Percentiles rank a stretch among this genome's conserved stretches.
Evolutionary conservation across 2,113 vertebrate genomes (phyloP).

Genomic region (zebrafish (Danio rerio)): GRCz12tu NC_133200.1:2431501-2432000

Average conservation of each 20-base stretch:
- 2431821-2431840: too few relatives aligned
- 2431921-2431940: too few relatives aligned
- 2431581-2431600: conserved; percentile 14
- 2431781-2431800: neutral
- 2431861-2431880: too few relatives aligned
- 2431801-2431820: too few relatives aligned
- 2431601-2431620: conserved; percentile 35
- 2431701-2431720: neutral
- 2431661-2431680: conserved; percentile 56
- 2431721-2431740: neutral
- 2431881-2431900: too few relatives aligned
- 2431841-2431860: too few relatives aligned
- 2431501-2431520: neutral
- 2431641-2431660: conserved; percentile 75
- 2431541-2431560: conserved; percentile 30
- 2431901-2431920: too few relatives aligned
- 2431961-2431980: too few relatives aligned
- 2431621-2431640: conserved; percentile 66
- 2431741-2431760: conserved; percentile 20
- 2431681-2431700: conserved; percentile 32
- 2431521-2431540: conserved; percentile 33
- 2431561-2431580: conserved; percentile 49
- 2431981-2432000: too few relatives aligned
- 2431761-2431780: neutral
- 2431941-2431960: too few relatives aligned